phyloP scores from a whole-genome alignment of 2,888 invertebrate genomes.

The Abrostola triplasia region DNA sequence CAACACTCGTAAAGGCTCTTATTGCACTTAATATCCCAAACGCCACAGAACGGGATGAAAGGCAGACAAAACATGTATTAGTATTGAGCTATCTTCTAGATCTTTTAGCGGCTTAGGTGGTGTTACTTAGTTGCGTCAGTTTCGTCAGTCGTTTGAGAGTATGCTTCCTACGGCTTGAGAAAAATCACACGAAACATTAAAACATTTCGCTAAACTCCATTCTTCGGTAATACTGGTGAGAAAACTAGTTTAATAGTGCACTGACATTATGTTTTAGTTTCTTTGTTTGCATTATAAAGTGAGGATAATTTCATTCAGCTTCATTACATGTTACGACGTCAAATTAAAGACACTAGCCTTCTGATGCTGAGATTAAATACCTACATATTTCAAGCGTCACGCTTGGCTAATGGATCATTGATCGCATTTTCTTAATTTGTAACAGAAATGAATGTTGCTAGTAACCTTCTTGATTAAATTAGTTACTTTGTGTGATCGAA shows the following conservation, averaged over 20 bases:
- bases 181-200: conserved; percentile 47
- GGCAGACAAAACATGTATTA: no score
- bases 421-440: no score
- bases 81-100: neutral
- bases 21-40: no score
- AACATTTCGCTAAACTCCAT: conserved; percentile 36
- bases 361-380: no score
- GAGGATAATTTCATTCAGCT: neutral
- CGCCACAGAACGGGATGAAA: no score
- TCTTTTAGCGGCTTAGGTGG: neutral
- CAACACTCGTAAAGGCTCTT: no score
- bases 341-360: no score
- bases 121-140: conserved; percentile 19
- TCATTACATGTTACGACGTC: no score
- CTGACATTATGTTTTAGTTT: conserved; percentile 13
- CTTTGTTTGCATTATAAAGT: conserved; percentile 1
- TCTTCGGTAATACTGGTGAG: conserved; percentile 44
- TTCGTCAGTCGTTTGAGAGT: conserved; percentile 27
- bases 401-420: no score
- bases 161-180: conserved; percentile 36
- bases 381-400: no score
- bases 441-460: neutral
- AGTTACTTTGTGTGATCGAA: neutral
- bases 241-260: conserved; percentile 20
- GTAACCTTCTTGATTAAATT: neutral